These are phyloP conservation scores for Coelopa pilipes DNA, from an alignment of 2,888 invertebrate species.

Conservation along the genomic window DNA sequence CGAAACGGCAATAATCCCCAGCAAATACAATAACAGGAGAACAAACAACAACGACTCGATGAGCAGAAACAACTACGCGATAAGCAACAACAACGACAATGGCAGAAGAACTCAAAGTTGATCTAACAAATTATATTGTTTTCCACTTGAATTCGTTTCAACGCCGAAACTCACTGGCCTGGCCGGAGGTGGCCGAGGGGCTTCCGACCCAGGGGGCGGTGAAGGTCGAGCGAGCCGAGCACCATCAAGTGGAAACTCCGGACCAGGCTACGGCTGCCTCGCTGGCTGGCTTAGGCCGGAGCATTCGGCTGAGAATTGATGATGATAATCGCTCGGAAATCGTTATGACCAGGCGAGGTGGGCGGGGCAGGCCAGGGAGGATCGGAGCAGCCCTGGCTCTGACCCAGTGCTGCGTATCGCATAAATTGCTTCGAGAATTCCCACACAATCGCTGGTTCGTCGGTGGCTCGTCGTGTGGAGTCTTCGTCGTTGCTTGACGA, in stretches of 20 bases:
- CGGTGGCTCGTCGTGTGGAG: neutral
- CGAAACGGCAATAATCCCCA: slow-evolving; percentile 1
- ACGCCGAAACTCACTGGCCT: slow-evolving; percentile 44
- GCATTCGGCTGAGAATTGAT: slow-evolving; percentile 55
- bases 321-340: slow-evolving; percentile 59
- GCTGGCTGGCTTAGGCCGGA: neutral
- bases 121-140: slow-evolving; percentile 65
- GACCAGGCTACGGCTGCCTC: neutral
- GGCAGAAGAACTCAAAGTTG: slow-evolving; percentile 42
- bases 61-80: slow-evolving; percentile 11
- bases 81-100: neutral
- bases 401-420: neutral
- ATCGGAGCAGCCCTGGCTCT: neutral
- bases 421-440: slow-evolving; percentile 2
- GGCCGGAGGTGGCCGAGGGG: neutral
- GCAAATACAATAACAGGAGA: too few relatives aligned
- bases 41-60: slow-evolving; percentile 19
- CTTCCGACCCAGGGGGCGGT: slow-evolving; percentile 2
- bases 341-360: slow-evolving; percentile 44
- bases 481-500: too few relatives aligned
- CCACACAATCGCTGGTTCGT: neutral
- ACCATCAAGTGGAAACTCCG: neutral
- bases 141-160: slow-evolving; percentile 65
- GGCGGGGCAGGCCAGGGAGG: neutral
- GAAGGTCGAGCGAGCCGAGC: neutral